Evolutionary conservation across 2,888 invertebrate species (phyloP).

Genomic region (Nudaria mundana): DNA sequence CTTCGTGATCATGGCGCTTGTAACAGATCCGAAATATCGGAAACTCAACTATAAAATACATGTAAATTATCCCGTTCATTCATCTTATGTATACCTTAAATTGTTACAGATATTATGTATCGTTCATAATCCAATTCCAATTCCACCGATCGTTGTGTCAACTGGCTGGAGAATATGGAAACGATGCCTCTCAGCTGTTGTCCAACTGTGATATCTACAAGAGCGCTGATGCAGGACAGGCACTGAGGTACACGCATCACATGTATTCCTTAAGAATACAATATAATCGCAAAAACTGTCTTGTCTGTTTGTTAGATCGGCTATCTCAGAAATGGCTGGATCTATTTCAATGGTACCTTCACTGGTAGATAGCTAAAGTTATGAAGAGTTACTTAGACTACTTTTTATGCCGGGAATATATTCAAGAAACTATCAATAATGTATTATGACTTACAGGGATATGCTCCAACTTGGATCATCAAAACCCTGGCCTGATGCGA

Average conservation of each 20-base stretch:
- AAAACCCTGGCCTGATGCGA: constrained; percentile 87
- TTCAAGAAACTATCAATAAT: neutral
- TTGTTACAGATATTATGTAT: constrained; percentile 84
- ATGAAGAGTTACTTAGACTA: too few species aligned
- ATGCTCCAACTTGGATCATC: constrained; percentile 85
- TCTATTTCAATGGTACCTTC: too few species aligned
- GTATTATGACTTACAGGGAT: constrained; percentile 57
- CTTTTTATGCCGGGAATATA: too few species aligned
- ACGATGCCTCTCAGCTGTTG: constrained; percentile 82
- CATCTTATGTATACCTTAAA: neutral
- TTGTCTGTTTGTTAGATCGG: too few species aligned
- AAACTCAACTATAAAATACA: too few species aligned
- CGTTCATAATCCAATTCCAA: constrained; percentile 92
- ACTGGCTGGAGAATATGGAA: constrained; percentile 86
- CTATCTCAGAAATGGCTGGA: too few species aligned
- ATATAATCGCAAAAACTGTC: too few species aligned
- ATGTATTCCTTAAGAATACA: too few species aligned
- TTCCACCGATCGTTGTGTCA: constrained; percentile 89
- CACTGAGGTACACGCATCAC: constrained; percentile 79
- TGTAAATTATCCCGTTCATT: neutral
- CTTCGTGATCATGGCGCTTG: too few species aligned
- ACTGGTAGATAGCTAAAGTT: too few species aligned
- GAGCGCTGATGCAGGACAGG: constrained; percentile 85
- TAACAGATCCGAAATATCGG: too few species aligned
- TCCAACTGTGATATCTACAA: constrained; percentile 90